These are phyloP conservation scores for Eupithecia subumbrata DNA, from an alignment of 2,888 invertebrate species.

Conservation along the genomic window DNA sequence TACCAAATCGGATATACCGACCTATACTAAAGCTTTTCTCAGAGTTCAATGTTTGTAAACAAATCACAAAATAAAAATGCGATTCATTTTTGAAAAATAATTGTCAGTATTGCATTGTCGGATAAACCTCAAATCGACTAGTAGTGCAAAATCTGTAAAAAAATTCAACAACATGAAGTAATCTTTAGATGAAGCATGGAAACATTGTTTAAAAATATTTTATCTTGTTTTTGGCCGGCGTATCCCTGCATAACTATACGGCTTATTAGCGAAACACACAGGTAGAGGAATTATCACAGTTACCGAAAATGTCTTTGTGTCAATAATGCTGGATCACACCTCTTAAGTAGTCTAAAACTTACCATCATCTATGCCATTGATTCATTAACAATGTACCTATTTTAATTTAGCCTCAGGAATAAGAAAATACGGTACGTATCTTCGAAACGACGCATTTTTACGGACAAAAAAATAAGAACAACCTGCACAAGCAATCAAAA, in stretches of 20 bases:
- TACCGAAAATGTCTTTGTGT: neutral
- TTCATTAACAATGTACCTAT: neutral
- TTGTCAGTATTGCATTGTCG: no score
- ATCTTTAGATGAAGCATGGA: neutral
- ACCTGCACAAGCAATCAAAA: slow-evolving; percentile 13
- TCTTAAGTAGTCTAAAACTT: neutral
- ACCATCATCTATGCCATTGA: neutral
- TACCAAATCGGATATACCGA: neutral
- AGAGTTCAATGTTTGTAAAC: neutral
- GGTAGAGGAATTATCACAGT: neutral
- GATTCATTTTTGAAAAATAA: neutral
- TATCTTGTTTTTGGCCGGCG: neutral
- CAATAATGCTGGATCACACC: neutral
- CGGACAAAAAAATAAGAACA: neutral
- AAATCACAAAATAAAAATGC: neutral
- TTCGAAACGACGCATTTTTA: neutral
- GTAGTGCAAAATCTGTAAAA: neutral
- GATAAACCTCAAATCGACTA: neutral
- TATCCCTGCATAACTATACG: neutral
- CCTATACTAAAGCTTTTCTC: neutral
- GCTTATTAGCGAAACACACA: neutral
- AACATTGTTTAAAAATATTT: neutral
- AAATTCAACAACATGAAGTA: neutral
- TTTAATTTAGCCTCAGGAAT: neutral
- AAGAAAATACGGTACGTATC: neutral